phyloP scores from a whole-genome alignment of 2,888 invertebrate species.

The Tetranychus truncatus region DNA sequence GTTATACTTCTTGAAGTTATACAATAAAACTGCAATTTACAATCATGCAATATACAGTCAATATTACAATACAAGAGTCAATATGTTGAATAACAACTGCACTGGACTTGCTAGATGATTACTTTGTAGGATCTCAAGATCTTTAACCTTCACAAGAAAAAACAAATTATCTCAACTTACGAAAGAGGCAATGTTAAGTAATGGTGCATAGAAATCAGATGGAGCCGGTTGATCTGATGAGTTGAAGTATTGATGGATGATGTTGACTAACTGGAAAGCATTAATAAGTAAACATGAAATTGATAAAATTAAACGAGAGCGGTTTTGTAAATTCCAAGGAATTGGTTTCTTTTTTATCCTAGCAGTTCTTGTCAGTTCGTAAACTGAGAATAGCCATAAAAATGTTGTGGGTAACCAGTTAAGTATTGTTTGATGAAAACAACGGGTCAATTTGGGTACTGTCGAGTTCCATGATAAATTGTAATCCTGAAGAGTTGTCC shows the following conservation, averaged over 20 bases:
- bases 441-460: constrained; percentile 65
- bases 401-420: constrained; percentile 73
- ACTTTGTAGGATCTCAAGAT: too few relatives aligned
- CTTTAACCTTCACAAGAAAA: too few relatives aligned
- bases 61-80: too few relatives aligned
- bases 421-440: constrained; percentile 75
- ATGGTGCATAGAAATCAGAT: constrained; percentile 8
- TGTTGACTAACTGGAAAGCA: not conserved
- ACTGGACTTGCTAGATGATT: too few relatives aligned
- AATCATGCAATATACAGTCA: too few relatives aligned
- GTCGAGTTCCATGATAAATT: constrained; percentile 55
- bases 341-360: constrained; percentile 12
- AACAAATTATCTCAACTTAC: not conserved
- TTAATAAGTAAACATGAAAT: not conserved
- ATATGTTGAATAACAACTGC: too few relatives aligned
- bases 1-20: too few relatives aligned
- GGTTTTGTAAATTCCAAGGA: constrained; percentile 24
- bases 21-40: too few relatives aligned
- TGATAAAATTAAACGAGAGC: constrained; percentile 19
- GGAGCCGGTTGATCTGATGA: not conserved
- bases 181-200: not conserved
- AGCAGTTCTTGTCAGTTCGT: constrained; percentile 40
- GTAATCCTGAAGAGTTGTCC: constrained; percentile 42
- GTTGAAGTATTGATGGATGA: not conserved
- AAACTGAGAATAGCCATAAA: constrained; percentile 54